These are phyloP conservation scores for Calypte anna DNA, from an alignment of 2,113 vertebrate genomes.

Conservation along the genomic window DNA sequence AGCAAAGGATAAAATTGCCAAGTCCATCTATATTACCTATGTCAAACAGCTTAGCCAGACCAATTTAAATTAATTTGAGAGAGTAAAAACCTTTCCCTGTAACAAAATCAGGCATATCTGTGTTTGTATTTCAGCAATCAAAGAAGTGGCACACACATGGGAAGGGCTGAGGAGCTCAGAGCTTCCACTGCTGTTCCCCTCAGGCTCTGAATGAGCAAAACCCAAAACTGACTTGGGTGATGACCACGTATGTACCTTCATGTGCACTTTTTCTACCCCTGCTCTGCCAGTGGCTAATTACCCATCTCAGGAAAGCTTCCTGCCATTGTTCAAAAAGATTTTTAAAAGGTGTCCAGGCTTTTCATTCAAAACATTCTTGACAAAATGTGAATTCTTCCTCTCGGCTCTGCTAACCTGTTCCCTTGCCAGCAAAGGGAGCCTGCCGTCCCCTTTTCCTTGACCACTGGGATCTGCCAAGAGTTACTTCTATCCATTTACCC, in stretches of 20 bases:
- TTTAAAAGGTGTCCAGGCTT: not conserved
- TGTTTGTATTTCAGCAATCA: not conserved
- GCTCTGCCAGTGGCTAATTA: not conserved
- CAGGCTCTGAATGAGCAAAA: not conserved
- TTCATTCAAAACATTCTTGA: not conserved
- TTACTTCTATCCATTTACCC: not conserved
- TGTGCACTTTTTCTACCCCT: not conserved
- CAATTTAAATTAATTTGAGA: not conserved
- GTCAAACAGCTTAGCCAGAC: not conserved
- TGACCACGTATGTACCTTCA: not conserved
- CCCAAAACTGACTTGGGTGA: not conserved
- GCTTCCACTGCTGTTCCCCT: not conserved
- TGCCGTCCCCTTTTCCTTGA: not conserved
- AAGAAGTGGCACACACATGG: rapidly evolving
- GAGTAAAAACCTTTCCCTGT: not conserved
- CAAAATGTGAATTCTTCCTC: not conserved
- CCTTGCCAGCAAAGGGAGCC: not conserved
- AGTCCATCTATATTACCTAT: not conserved
- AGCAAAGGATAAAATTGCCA: not conserved
- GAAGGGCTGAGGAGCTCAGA: not conserved
- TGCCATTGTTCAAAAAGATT: not conserved
- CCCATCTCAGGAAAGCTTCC: not conserved
- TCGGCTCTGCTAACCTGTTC: not conserved
- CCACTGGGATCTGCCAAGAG: rapidly evolving
- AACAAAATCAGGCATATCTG: not conserved